A percentile compares a stretch with the other conserved stretches of the same genome.
Evolutionary conservation across 2,113 vertebrate genomes (phyloP).

Genomic region (Microcebus murinus): DNA sequence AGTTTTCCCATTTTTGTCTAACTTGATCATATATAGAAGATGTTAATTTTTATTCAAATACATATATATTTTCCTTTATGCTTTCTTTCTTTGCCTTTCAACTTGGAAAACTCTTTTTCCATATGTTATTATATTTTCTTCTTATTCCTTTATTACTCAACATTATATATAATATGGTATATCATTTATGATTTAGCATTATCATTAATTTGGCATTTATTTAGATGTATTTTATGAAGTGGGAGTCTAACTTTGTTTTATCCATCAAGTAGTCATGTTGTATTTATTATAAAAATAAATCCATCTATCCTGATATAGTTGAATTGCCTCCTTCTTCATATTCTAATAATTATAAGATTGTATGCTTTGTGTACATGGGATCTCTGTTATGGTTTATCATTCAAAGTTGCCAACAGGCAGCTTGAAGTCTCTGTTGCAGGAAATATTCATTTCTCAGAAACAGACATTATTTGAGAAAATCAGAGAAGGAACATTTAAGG

Average conservation of each 20-base stretch:
- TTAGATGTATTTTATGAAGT: not conserved
- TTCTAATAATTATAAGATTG: not conserved
- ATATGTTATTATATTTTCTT: not conserved
- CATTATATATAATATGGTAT: not conserved
- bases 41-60: not conserved
- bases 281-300: conserved; percentile 30
- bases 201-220: not conserved
- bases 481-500: not conserved
- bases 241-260: not conserved
- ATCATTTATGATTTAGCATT: not conserved
- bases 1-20: not conserved
- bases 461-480: not conserved
- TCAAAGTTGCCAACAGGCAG: not conserved
- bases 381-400: not conserved
- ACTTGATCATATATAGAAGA: not conserved
- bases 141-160: not conserved
- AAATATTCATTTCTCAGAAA: not conserved
- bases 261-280: not conserved
- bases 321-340: not conserved
- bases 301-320: not conserved
- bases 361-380: not conserved
- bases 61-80: not conserved
- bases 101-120: not conserved
- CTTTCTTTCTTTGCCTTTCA: not conserved
- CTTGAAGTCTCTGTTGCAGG: not conserved